Evolutionary conservation across 53 echinoderm and acorn worm species (phyloP), one percentile per base, ranked within the genome.

Genomic region (Holothuria leucospilota): DNA sequence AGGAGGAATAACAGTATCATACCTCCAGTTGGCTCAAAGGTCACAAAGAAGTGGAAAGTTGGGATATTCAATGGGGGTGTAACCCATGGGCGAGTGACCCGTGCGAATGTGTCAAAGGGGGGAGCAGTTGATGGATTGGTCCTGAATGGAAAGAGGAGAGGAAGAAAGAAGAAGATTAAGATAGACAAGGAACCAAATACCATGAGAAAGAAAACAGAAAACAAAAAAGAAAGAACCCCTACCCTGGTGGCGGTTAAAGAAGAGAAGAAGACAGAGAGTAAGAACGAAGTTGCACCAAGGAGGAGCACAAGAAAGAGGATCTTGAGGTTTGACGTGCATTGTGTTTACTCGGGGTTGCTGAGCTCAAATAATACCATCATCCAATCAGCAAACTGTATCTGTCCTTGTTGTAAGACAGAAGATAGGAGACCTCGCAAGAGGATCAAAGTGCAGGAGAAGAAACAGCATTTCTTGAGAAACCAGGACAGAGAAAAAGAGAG

Each of bases 121-220:
- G 34, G 59, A 29, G 27, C 52, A 18, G 61, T 14, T 29, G 29
- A n/a, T 59, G 56, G 28, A 15, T 21, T 30, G 21, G 34, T 85
- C 59, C 51, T 90, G 51, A 90, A 90, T 61, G 90, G 90, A 24
- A 58, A 70, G 12, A 69, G 82, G 29, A 80, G 86, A 38, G 86
- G 81, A 60, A 69, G 90, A 26, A 89, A 85, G 78, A 89, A 89
- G 82, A 86, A 90, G 40, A 64, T 68, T 13, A 71, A 79, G 60
- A 59, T 69, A 38, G 16, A 71, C 59, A 86, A 86, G 71, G 59
- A 68, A n/a, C 23, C 59, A 39, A 72, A 71, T 29, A 74, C 84
- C 24, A 46, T 71, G 63, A 82, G 86, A 46, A 59, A 49, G 41
- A 30, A 82, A 52, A 71, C 79, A 29, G 46, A 77, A 25, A 77